Conservation (phyloP, 2,113 vertebrate genomes). For the Felis catus region F.catus_Fca126_mat1.0 CM031424.1:87378501-87379000, state of each 20-base stretch:
- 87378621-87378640: slow-evolving; percentile 96
- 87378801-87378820: slow-evolving; percentile 99
- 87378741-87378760: slow-evolving; percentile 90
- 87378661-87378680: neutral
- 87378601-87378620: slow-evolving; percentile 97
- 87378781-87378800: slow-evolving; percentile 97
- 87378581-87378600: slow-evolving; percentile 94
- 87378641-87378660: slow-evolving; percentile 96
- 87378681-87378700: neutral
- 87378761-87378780: slow-evolving; percentile 96
- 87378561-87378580: slow-evolving; percentile 94
- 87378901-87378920: neutral
- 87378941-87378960: neutral
- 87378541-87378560: neutral
- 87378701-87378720: slow-evolving; percentile 3
- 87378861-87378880: neutral
- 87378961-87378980: neutral
- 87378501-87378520: fast-evolving
- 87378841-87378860: slow-evolving; percentile 88
- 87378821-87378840: slow-evolving; percentile 99
- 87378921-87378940: neutral
- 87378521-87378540: fast-evolving
- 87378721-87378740: slow-evolving; percentile 23
- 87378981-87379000: neutral
- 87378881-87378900: neutral